A percentile compares a stretch with the other conserved stretches of the same genome.
phyloP scores from a whole-genome alignment of 2,888 invertebrate genomes.

The Xestoiulus laeticollis region DNA sequence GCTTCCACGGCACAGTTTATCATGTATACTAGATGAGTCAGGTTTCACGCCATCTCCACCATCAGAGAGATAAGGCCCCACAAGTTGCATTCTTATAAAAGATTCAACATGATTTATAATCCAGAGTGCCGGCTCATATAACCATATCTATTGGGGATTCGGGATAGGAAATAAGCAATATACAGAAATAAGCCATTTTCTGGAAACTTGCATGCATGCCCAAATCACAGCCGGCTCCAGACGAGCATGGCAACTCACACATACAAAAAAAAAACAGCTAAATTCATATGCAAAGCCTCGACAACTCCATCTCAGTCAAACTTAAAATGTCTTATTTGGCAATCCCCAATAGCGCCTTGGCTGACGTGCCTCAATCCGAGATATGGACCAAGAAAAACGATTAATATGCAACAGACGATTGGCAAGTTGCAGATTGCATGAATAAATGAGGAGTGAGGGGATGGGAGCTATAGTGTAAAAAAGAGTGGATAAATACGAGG shows the following conservation, averaged over 20 bases:
- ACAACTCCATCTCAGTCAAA: constrained; percentile 22
- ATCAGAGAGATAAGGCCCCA: constrained; percentile 13
- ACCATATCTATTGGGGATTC: constrained; percentile 28
- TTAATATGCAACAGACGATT: constrained; percentile 28
- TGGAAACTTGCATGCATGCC: neutral
- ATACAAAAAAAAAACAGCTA: neutral
- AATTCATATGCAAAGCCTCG: constrained; percentile 29
- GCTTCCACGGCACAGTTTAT: neutral
- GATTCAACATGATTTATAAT: constrained; percentile 37
- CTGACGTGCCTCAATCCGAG: neutral
- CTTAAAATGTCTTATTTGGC: constrained; percentile 5
- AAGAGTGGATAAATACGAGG: neutral
- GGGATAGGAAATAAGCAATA: constrained; percentile 34
- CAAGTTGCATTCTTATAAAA: constrained; percentile 37
- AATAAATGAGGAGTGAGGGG: neutral
- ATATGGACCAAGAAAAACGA: neutral
- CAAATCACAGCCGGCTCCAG: neutral
- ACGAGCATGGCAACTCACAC: neutral
- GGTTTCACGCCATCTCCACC: constrained; percentile 34
- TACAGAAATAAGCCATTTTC: constrained; percentile 28
- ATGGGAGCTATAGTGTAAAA: neutral
- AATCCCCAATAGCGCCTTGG: neutral
- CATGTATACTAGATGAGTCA: constrained; percentile 4
- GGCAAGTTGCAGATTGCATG: constrained; percentile 18
- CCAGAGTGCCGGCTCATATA: constrained; percentile 15